Conservation (phyloP, 2,888 invertebrate genomes). For the Callimorpha dominula region DNA sequence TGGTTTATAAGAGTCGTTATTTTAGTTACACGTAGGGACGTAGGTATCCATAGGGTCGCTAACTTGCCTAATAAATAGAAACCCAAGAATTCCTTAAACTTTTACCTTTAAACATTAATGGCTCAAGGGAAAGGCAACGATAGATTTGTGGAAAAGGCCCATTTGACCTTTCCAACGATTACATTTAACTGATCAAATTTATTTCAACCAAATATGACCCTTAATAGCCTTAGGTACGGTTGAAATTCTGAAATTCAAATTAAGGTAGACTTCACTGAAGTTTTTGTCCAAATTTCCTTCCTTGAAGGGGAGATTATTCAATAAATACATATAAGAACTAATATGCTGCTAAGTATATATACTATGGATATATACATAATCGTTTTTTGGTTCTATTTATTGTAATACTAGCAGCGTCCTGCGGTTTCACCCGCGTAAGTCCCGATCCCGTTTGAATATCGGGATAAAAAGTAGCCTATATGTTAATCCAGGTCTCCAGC, state of each 20-base stretch:
- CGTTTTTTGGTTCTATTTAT: too few species aligned
- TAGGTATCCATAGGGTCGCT: not conserved
- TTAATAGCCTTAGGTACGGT: not conserved
- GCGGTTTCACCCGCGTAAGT: too few species aligned
- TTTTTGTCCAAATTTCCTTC: conserved; percentile 32
- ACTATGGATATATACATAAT: too few species aligned
- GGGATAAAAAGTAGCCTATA: too few species aligned
- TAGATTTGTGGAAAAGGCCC: conserved; percentile 45
- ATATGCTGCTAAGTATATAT: too few species aligned
- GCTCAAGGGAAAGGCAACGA: conserved; percentile 30
- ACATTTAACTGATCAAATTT: conserved; percentile 31
- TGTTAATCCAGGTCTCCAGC: too few species aligned
- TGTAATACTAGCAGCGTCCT: too few species aligned
- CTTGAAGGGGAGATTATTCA: conserved; percentile 42
- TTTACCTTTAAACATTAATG: conserved; percentile 30
- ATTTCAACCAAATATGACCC: conserved; percentile 8
- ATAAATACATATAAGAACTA: conserved; percentile 35
- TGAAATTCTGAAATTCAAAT: conserved; percentile 11
- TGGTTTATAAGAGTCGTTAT: too few species aligned
- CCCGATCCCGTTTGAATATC: too few species aligned
- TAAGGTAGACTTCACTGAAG: conserved; percentile 30
- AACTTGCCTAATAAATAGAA: not conserved
- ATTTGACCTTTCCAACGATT: conserved; percentile 42
- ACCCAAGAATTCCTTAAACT: not conserved
- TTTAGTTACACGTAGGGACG: too few species aligned